phyloP scores from a whole-genome alignment of 2,888 invertebrate genomes.

The Hedychridium roseum region DNA sequence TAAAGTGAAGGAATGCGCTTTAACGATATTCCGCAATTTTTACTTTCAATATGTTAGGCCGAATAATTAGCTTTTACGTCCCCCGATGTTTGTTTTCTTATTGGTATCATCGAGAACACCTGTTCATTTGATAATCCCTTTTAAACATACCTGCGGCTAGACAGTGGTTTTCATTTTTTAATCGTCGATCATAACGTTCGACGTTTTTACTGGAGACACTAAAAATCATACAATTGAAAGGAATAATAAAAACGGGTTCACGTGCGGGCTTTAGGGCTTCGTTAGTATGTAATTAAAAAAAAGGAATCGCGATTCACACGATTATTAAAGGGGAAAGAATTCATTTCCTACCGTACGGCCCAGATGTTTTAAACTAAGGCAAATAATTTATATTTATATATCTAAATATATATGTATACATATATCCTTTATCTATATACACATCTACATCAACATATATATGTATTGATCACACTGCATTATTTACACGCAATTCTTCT shows the following conservation, averaged over 20 bases:
- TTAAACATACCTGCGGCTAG: too few relatives aligned
- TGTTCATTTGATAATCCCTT: too few relatives aligned
- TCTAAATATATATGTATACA: constrained; percentile 10
- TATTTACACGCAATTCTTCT: constrained; percentile 18
- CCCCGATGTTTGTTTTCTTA: too few relatives aligned
- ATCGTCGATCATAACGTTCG: too few relatives aligned
- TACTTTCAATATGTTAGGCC: constrained; percentile 15
- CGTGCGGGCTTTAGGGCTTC: constrained; percentile 12
- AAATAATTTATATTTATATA: constrained; percentile 46
- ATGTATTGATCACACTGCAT: constrained; percentile 5
- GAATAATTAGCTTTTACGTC: constrained; percentile 11
- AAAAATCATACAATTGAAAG: neutral
- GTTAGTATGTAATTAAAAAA: constrained; percentile 26
- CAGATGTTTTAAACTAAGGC: constrained; percentile 30
- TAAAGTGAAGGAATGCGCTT: constrained; percentile 8
- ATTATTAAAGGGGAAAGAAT: constrained; percentile 7
- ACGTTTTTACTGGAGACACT: too few relatives aligned
- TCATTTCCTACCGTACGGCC: constrained; percentile 26
- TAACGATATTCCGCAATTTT: constrained; percentile 21
- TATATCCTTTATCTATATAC: constrained; percentile 2
- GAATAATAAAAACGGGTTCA: constrained; percentile 21
- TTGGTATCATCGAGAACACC: too few relatives aligned
- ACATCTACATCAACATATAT: constrained; percentile 4
- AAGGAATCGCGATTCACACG: constrained; percentile 8
- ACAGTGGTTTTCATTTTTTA: too few relatives aligned